Evolutionary conservation across 1,140 invertebrate species (phyloP).

Genomic region (Drosophila pachea): DNA sequence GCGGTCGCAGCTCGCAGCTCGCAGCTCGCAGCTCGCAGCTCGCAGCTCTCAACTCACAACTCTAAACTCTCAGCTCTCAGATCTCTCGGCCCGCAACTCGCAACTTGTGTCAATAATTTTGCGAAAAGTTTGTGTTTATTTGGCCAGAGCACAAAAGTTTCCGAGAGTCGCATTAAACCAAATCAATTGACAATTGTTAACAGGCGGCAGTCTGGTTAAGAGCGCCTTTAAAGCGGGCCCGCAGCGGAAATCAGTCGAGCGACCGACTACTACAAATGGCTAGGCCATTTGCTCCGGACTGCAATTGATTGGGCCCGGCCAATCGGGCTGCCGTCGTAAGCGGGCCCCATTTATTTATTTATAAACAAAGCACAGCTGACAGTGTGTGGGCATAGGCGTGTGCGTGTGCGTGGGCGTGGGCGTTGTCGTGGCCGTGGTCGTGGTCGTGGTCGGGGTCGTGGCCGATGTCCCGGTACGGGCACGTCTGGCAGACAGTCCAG

Average conservation of each 20-base stretch:
- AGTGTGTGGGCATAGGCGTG: not conserved
- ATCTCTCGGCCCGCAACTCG: too few relatives aligned
- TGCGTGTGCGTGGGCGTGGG: too few relatives aligned
- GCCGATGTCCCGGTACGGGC: too few relatives aligned
- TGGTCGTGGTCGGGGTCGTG: too few relatives aligned
- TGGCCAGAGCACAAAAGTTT: slow-evolving; percentile 33
- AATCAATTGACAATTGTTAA: slow-evolving; percentile 44
- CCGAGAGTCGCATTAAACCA: slow-evolving; percentile 4
- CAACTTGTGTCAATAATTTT: slow-evolving; percentile 46
- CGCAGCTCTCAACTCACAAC: too few relatives aligned
- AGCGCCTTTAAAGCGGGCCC: slow-evolving; percentile 9
- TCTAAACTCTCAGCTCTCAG: too few relatives aligned
- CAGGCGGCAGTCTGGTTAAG: not conserved
- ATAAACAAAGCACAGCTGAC: slow-evolving; percentile 49
- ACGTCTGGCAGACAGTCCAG: slow-evolving; percentile 23
- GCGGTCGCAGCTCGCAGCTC: slow-evolving; percentile 23
- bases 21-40: not conserved
- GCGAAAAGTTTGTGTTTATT: slow-evolving; percentile 35
- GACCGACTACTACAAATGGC: slow-evolving; percentile 27
- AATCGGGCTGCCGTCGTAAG: slow-evolving; percentile 27
- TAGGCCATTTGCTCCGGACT: slow-evolving; percentile 28
- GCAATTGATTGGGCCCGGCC: slow-evolving; percentile 39
- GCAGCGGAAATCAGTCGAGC: too few relatives aligned
- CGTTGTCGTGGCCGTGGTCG: too few relatives aligned
- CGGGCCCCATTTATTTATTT: slow-evolving; percentile 64